Base-by-base conservation (phyloP, 2,797 vertebrate genomes). In the Mareca strepera region DNA sequence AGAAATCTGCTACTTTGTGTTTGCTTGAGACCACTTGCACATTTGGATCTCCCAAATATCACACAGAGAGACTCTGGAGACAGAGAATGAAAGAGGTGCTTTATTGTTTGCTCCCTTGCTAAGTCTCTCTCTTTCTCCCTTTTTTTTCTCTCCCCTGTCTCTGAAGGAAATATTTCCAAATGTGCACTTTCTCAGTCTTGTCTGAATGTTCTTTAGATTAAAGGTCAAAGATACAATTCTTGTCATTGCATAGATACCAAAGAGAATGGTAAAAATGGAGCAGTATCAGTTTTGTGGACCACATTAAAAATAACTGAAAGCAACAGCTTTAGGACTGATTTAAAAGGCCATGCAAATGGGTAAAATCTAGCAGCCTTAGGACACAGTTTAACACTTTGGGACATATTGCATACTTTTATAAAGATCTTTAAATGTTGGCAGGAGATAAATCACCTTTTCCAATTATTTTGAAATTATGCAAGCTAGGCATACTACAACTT, bases 361-460 rank as follows among this genome's bases (percentile, higher is more conserved):
- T 97, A 96, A 97, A 97, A 95, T 93, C 64, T 92, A 97, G 95
- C 94, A 97, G 96, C 94, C 96, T 96, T 95, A 93, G 95, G 95
- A 95, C 94, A 97, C 62, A 90, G 76, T 96, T 95, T 96, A 96
- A 89, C 94, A 95, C 96, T 97, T 92, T 84, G 87, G 92, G 96
- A 94, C 94, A 94, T 94, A 92, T 93, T 97, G 94, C 91, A 92
- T 92, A 83, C 86, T 93, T 96, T 96, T 89, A 89, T 94, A 97
- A 97, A 96, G 94, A 95, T 94, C 96, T 92, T 90, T 89, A 83
- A 92, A 96, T 96, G 52, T 63, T 98, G 96, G 96, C 94, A 97
- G 93, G 80, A 89, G 93, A 93, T 96, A 95, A 96, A 94, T 96
- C 95, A 88, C 94, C 94, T 97, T 96, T 97, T 94, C 93, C 90